phyloP scores from a whole-genome alignment of 2,888 invertebrate genomes.

The Drosophila lacicola region DNA sequence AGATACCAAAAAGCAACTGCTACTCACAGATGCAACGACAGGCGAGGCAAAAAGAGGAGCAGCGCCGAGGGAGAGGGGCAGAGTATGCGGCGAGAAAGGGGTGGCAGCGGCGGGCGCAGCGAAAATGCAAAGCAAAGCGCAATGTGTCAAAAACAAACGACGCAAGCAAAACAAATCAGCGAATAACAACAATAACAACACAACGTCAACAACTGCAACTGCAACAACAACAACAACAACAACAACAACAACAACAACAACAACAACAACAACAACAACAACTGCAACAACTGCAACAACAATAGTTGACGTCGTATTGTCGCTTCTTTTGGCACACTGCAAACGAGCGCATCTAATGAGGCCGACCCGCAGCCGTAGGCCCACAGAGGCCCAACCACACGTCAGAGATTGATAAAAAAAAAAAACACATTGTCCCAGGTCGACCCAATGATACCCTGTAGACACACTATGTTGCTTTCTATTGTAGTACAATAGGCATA shows the following conservation, averaged over 20 bases:
- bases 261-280: background rate
- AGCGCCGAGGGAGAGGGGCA: background rate
- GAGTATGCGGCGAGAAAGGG: slow-evolving; percentile 2
- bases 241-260: slow-evolving; percentile 43
- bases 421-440: background rate
- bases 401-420: slow-evolving; percentile 4
- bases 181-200: slow-evolving; percentile 51
- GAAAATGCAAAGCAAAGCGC: slow-evolving; percentile 60
- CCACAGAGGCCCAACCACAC: slow-evolving; percentile 32
- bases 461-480: background rate
- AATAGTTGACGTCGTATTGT: slow-evolving; percentile 35
- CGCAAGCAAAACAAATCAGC: slow-evolving; percentile 69
- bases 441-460: slow-evolving; percentile 25
- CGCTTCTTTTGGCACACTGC: slow-evolving; percentile 55
- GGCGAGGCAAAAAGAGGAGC: background rate
- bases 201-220: background rate
- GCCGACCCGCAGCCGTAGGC: slow-evolving; percentile 53
- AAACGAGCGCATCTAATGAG: slow-evolving; percentile 73
- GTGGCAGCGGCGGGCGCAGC: slow-evolving; percentile 17
- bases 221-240: slow-evolving; percentile 15
- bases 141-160: slow-evolving; percentile 62
- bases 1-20: slow-evolving; percentile 46
- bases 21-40: slow-evolving; percentile 24
- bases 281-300: slow-evolving; percentile 17
- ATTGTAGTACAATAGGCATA: no score